Evolutionary conservation across 2,888 invertebrate genomes (phyloP).

Genomic region (Yponomeuta cagnagella): DNA sequence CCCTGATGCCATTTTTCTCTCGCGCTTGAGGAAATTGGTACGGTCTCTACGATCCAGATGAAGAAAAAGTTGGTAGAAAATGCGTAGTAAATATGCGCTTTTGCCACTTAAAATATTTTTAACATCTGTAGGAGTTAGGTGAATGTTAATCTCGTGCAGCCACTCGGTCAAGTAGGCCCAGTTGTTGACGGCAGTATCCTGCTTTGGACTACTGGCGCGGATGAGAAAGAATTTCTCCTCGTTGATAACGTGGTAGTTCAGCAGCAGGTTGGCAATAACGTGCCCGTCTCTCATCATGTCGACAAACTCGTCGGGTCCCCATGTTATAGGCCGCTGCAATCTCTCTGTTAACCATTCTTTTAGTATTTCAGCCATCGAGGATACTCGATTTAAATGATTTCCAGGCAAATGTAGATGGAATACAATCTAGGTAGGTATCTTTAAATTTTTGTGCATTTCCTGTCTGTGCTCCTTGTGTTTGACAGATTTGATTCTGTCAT

Average conservation of each 20-base stretch:
- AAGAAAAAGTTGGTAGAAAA: slow-evolving; percentile 79
- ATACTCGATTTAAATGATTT: background rate
- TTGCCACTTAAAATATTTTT: slow-evolving; percentile 64
- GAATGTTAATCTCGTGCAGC: slow-evolving; percentile 68
- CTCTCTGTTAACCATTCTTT: slow-evolving; percentile 77
- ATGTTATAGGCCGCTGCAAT: slow-evolving; percentile 70
- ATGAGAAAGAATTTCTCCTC: slow-evolving; percentile 71
- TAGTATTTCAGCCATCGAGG: slow-evolving; percentile 74
- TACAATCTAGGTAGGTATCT: too few species aligned
- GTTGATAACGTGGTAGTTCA: slow-evolving; percentile 76
- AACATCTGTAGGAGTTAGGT: slow-evolving; percentile 57
- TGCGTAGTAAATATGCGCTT: slow-evolving; percentile 66
- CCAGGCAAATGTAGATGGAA: background rate
- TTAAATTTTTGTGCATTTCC: too few species aligned
- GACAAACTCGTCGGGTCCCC: slow-evolving; percentile 73
- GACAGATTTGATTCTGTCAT: too few species aligned
- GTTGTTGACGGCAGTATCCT: slow-evolving; percentile 71
- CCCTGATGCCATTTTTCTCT: slow-evolving; percentile 55
- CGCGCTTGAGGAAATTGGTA: slow-evolving; percentile 69
- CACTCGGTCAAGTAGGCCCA: slow-evolving; percentile 69
- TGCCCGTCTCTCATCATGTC: slow-evolving; percentile 75
- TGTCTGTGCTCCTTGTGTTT: too few species aligned
- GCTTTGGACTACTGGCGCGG: slow-evolving; percentile 44
- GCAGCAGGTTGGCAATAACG: slow-evolving; percentile 72
- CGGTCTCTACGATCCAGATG: slow-evolving; percentile 75